These are phyloP conservation scores for Ennomos quercinarius DNA, from an alignment of 2,888 invertebrate species.

Conservation along the genomic window DNA sequence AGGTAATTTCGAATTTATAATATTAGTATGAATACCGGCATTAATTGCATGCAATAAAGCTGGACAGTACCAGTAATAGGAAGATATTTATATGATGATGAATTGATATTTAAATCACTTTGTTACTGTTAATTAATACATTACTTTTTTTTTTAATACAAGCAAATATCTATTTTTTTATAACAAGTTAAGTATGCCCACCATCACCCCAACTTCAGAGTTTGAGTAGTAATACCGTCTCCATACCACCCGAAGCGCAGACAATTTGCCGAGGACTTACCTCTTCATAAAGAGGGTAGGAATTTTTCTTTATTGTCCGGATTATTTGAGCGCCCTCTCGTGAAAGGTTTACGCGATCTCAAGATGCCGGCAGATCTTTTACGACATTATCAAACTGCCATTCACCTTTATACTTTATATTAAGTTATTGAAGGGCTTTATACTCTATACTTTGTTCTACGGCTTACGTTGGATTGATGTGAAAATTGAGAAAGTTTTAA, in stretches of 20 bases:
- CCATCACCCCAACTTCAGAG: no score
- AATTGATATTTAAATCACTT: no score
- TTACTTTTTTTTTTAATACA: no score
- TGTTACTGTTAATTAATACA: no score
- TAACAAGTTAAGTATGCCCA: no score
- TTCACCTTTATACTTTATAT: slow-evolving; percentile 77
- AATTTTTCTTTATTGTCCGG: slow-evolving; percentile 85
- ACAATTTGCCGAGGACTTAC: slow-evolving; percentile 85
- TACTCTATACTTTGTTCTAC: slow-evolving; percentile 30
- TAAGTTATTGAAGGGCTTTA: slow-evolving; percentile 68
- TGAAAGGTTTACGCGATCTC: slow-evolving; percentile 80
- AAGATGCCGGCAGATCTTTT: slow-evolving; percentile 80
- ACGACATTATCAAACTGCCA: slow-evolving; percentile 55
- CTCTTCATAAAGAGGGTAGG: slow-evolving; percentile 84
- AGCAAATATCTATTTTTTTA: no score
- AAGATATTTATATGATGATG: no score
- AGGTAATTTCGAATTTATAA: no score
- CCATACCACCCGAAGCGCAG: slow-evolving; percentile 49
- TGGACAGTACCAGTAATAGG: no score
- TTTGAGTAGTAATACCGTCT: slow-evolving; percentile 43
- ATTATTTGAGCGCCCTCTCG: slow-evolving; percentile 79
- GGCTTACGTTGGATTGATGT: slow-evolving; percentile 12
- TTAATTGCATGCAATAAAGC: no score
- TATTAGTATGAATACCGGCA: no score
- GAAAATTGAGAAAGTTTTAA: slow-evolving; percentile 14